phyloP scores from a whole-genome alignment of 2,113 vertebrate genomes.

The Piaya cayana region DNA sequence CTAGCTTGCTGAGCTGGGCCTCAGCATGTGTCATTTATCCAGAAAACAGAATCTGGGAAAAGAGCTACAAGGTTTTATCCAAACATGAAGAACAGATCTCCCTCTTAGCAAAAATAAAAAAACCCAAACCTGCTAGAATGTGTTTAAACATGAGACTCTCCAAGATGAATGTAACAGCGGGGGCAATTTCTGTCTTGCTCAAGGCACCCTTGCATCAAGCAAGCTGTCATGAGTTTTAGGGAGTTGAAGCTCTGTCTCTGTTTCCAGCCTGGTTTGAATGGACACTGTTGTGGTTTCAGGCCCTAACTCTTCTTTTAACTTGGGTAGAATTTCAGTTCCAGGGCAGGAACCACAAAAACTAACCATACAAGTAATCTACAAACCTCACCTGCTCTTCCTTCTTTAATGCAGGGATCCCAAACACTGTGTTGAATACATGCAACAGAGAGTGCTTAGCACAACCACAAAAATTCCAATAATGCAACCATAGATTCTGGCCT shows the following conservation, averaged over 20 bases:
- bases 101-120: neutral
- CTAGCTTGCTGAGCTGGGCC: neutral
- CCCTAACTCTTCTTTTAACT: neutral
- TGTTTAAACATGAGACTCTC: neutral
- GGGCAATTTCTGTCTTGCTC: neutral
- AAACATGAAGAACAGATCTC: neutral
- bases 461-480: neutral
- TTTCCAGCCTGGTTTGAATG: neutral
- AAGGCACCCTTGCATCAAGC: neutral
- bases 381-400: fast-evolving
- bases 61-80: neutral
- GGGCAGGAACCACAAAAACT: neutral
- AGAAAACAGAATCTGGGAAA: neutral
- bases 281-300: neutral
- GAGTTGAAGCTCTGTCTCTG: neutral
- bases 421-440: neutral
- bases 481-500: fast-evolving
- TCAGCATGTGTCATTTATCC: neutral
- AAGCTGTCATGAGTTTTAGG: neutral
- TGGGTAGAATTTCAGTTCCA: neutral
- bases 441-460: neutral
- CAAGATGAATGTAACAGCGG: neutral
- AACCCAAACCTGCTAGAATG: neutral
- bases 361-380: neutral
- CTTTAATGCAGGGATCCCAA: neutral